phyloP scores from a whole-genome alignment of 2,797 vertebrate genomes.

The Chaetodon trifasciatus region DNA sequence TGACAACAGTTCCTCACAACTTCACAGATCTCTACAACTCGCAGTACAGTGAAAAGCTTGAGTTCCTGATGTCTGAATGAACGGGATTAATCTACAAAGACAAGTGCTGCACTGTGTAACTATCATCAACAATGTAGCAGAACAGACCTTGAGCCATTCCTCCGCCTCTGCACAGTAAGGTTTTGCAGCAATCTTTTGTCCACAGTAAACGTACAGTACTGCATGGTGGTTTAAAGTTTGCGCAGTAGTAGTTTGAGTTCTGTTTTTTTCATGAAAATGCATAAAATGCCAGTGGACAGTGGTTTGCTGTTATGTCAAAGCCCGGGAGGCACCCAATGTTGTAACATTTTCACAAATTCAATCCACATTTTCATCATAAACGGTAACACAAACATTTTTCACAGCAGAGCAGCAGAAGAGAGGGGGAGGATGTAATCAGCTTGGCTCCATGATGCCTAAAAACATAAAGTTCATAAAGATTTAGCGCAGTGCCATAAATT shows the following conservation, averaged over 20 bases:
- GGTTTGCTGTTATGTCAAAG: slow-evolving; percentile 54
- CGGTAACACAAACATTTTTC: slow-evolving; percentile 56
- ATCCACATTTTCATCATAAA: slow-evolving; percentile 56
- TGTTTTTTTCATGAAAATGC: slow-evolving; percentile 43
- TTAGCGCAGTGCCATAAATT: slow-evolving; percentile 55
- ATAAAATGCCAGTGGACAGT: slow-evolving; percentile 34
- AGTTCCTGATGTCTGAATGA: slow-evolving; percentile 26
- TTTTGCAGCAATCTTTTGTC: slow-evolving; percentile 34
- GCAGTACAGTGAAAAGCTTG: slow-evolving; percentile 7
- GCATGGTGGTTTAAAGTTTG: slow-evolving; percentile 29
- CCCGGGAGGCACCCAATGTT: slow-evolving; percentile 44
- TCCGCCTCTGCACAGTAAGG: slow-evolving; percentile 10
- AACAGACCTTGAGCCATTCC: slow-evolving; percentile 16
- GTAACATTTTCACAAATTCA: slow-evolving; percentile 62
- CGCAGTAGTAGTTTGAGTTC: slow-evolving; percentile 25
- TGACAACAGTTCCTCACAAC: slow-evolving; percentile 7
- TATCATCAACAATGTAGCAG: slow-evolving; percentile 8
- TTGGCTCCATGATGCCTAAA: slow-evolving; percentile 48
- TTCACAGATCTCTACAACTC: slow-evolving; percentile 9
- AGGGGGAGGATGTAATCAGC: slow-evolving; percentile 47
- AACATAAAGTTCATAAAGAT: slow-evolving; percentile 65
- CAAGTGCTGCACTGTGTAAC: slow-evolving; percentile 20
- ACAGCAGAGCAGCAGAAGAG: slow-evolving; percentile 42
- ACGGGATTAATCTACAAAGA: slow-evolving; percentile 40
- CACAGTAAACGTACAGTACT: slow-evolving; percentile 12